These are phyloP conservation scores for Drosophila grimshawi DNA, from an alignment of 1,140 invertebrate genomes.

Conservation along the genomic window DNA sequence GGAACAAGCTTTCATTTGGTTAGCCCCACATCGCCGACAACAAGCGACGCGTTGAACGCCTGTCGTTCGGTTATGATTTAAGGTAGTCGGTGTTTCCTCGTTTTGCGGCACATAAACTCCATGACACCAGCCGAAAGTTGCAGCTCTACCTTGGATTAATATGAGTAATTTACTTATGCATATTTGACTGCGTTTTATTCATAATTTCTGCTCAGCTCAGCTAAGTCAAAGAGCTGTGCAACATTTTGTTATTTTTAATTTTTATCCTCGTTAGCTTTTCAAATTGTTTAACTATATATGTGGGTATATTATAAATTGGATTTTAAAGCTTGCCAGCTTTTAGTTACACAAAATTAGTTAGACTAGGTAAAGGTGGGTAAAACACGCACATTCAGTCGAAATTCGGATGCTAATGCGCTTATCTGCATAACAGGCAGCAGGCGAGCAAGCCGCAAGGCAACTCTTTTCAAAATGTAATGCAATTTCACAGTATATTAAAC, in stretches of 20 bases:
- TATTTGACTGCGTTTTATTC: too few species aligned
- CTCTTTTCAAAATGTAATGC: constrained; percentile 75
- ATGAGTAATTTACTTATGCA: background rate
- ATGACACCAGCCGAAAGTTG: constrained; percentile 7
- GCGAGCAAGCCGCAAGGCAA: constrained; percentile 46
- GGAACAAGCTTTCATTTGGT: constrained; percentile 59
- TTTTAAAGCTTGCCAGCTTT: background rate
- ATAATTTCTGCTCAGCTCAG: too few species aligned
- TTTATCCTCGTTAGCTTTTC: too few species aligned
- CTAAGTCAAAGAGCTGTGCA: too few species aligned
- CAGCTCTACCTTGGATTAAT: background rate
- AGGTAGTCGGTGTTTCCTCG: background rate
- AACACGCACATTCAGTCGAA: constrained; percentile 19
- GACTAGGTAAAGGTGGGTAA: background rate
- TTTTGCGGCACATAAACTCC: constrained; percentile 4
- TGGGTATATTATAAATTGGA: too few species aligned
- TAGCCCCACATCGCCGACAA: constrained; percentile 20
- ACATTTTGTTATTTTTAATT: too few species aligned
- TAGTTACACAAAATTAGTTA: constrained; percentile 10
- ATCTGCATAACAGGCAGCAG: constrained; percentile 53
- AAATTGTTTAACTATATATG: too few species aligned
- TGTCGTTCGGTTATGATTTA: constrained; percentile 33
- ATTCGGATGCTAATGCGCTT: constrained; percentile 63
- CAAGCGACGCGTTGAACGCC: constrained; percentile 20
- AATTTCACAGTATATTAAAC: constrained; percentile 81